Conservation (phyloP, 2,888 invertebrate species). For the Leptogaster cylindrica region DNA sequence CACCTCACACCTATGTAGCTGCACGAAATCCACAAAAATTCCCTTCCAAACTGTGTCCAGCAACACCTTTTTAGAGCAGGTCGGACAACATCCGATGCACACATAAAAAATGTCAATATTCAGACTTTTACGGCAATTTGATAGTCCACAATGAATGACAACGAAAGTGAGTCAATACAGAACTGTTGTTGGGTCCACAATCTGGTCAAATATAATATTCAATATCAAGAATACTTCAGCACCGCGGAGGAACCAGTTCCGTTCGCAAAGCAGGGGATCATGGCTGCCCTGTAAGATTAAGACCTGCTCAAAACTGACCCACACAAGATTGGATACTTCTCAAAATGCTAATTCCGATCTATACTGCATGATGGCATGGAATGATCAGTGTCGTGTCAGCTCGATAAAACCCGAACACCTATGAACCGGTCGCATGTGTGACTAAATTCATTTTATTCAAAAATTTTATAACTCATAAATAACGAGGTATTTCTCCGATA, state of each 20-base stretch:
- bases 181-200: conserved; percentile 12
- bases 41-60: conserved; percentile 9
- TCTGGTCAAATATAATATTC: conserved; percentile 36
- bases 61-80: conserved; percentile 31
- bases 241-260: conserved; percentile 19
- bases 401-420: conserved; percentile 32
- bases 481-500: conserved; percentile 37
- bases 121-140: conserved; percentile 41
- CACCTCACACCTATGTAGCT: neutral
- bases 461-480: conserved; percentile 43
- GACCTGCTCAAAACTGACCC: conserved; percentile 33
- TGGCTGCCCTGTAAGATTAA: conserved; percentile 13
- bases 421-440: conserved; percentile 34
- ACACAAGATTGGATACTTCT: conserved; percentile 23
- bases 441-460: conserved; percentile 42
- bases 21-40: conserved; percentile 19
- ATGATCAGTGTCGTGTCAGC: conserved; percentile 22
- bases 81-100: conserved; percentile 21
- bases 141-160: conserved; percentile 42
- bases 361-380: conserved; percentile 27
- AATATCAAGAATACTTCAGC: conserved; percentile 18
- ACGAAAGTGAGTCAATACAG: conserved; percentile 39
- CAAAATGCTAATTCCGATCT: conserved; percentile 20
- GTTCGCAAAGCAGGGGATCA: neutral
- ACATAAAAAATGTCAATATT: conserved; percentile 36